Percentiles rank a stretch among this genome's conserved stretches.
Conservation (phyloP, 2,888 invertebrate genomes). For the Autographa pulchrina region DNA sequence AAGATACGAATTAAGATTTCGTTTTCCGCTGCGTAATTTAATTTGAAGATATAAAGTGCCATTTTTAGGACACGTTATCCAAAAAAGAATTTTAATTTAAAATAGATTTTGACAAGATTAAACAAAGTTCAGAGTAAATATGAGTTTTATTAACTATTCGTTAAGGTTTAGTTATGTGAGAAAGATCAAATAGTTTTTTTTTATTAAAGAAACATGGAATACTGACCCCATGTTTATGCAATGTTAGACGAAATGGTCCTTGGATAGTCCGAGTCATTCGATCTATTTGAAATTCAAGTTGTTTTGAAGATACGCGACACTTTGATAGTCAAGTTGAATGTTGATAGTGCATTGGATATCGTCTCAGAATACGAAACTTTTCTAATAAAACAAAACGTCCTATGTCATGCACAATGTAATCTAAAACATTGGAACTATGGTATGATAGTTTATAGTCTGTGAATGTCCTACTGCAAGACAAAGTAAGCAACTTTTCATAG, state of each 20-base stretch:
- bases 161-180: too few species aligned
- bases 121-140: too few species aligned
- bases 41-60: not conserved
- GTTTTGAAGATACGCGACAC: not conserved
- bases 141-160: too few species aligned
- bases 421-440: not conserved
- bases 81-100: too few species aligned
- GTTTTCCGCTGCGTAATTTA: not conserved
- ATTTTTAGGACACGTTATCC: not conserved
- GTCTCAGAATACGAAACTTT: conserved; percentile 3
- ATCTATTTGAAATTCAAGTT: conserved; percentile 7
- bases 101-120: too few species aligned
- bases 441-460: not conserved
- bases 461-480: not conserved
- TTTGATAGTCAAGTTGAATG: not conserved
- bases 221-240: not conserved
- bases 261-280: not conserved
- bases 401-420: not conserved
- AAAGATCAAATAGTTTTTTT: too few species aligned
- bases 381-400: conserved; percentile 8
- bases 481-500: too few species aligned
- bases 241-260: not conserved
- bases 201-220: not conserved
- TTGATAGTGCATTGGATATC: conserved; percentile 22
- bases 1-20: conserved; percentile 21